Percentiles rank a stretch among this genome's conserved stretches.
Evolutionary conservation across 2,113 vertebrate species (phyloP).

Genomic region (Sardina pilchardus): DNA sequence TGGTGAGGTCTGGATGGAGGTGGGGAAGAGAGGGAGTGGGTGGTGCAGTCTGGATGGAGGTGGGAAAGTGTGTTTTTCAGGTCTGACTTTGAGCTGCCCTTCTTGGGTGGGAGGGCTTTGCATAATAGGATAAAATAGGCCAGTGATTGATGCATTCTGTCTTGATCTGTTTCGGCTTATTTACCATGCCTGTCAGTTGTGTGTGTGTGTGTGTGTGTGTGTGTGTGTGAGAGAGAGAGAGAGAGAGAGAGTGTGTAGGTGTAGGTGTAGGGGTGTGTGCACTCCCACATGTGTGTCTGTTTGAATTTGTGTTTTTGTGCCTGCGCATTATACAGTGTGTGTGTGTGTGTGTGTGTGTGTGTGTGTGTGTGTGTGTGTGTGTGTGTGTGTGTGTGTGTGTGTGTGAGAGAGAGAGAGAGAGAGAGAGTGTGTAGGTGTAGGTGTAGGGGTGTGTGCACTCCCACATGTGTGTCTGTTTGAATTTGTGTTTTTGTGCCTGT

Average conservation of each 20-base stretch:
- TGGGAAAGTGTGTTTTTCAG: slow-evolving; percentile 33
- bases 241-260: too few species aligned
- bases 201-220: slow-evolving; percentile 11
- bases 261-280: slow-evolving; percentile 13
- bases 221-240: slow-evolving; percentile 7
- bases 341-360: slow-evolving; percentile 21
- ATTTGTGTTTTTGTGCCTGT: slow-evolving; percentile 3
- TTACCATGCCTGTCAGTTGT: slow-evolving; percentile 43
- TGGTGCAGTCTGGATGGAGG: background rate
- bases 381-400: slow-evolving; percentile 13
- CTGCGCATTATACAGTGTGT: background rate
- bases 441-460: slow-evolving; percentile 9
- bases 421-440: slow-evolving; percentile 17
- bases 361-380: too few species aligned
- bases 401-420: too few species aligned
- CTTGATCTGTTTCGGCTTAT: slow-evolving; percentile 52
- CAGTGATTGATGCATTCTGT: slow-evolving; percentile 61
- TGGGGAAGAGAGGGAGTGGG: too few species aligned
- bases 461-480: background rate
- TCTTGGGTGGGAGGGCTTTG: slow-evolving; percentile 41
- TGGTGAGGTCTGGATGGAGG: too few species aligned
- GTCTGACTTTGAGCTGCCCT: slow-evolving; percentile 57
- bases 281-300: background rate
- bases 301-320: background rate
- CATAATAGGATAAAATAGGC: slow-evolving; percentile 51